Conservation (phyloP, 2,888 invertebrate genomes). For the Cryptocephalus moraei region DNA sequence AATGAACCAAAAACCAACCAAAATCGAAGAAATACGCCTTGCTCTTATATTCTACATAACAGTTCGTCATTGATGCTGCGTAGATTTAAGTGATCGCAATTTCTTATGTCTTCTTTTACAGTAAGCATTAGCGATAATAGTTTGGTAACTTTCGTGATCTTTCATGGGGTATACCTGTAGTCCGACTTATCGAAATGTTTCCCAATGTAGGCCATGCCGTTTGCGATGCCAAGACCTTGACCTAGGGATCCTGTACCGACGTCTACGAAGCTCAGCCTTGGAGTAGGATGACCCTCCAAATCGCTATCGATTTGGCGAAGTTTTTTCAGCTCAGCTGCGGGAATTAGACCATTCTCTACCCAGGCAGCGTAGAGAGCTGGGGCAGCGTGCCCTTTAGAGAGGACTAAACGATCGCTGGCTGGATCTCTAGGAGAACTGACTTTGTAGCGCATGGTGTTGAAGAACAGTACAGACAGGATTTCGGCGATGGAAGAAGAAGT, state of each 20-base stretch:
- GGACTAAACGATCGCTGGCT: constrained; percentile 86
- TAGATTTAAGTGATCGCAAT: too few species aligned
- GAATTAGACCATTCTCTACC: constrained; percentile 91
- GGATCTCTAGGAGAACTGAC: constrained; percentile 73
- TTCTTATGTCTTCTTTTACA: too few species aligned
- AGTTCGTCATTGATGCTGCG: too few species aligned
- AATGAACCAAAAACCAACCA: too few species aligned
- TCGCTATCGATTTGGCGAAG: constrained; percentile 85
- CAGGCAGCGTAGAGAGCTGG: constrained; percentile 98
- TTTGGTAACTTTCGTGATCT: too few species aligned
- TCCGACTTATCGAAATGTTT: constrained; percentile 72
- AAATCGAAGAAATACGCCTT: too few species aligned
- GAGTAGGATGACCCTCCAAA: constrained; percentile 97
- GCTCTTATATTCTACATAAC: too few species aligned
- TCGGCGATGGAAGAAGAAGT: constrained; percentile 98
- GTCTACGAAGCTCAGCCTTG: constrained; percentile 91
- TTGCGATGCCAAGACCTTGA: constrained; percentile 89
- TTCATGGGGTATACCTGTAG: constrained; percentile 37
- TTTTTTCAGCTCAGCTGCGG: constrained; percentile 68
- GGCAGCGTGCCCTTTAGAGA: constrained; percentile 98
- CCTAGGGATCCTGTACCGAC: constrained; percentile 98
- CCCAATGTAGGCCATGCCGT: constrained; percentile 97
- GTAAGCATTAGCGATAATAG: too few species aligned
- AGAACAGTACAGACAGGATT: constrained; percentile 96
- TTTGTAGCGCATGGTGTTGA: constrained; percentile 93